These are phyloP conservation scores for Chlorops oryzae DNA, from an alignment of 1,140 invertebrate genomes.

Conservation along the genomic window DNA sequence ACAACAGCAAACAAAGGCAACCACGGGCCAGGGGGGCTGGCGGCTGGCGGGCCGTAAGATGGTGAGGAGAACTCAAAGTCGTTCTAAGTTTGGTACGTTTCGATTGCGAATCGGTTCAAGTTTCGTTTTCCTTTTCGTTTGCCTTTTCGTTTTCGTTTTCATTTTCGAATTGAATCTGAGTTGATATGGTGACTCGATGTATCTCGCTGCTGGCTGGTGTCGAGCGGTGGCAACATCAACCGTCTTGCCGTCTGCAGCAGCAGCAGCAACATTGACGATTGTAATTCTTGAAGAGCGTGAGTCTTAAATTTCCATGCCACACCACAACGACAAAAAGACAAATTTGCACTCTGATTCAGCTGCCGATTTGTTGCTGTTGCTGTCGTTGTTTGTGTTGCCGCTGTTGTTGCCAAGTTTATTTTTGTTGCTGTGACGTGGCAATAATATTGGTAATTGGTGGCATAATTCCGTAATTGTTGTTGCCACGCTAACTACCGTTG, in stretches of 20 bases:
- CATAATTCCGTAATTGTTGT: slow-evolving; percentile 16
- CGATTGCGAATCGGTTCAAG: too few species aligned
- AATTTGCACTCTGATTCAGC: slow-evolving; percentile 45
- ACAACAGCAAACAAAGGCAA: slow-evolving; percentile 9
- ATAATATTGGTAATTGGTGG: slow-evolving; percentile 16
- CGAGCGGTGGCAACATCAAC: too few species aligned
- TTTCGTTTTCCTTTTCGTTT: too few species aligned
- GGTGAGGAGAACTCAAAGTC: too few species aligned
- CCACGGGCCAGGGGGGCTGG: not conserved
- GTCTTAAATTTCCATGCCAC: slow-evolving; percentile 46
- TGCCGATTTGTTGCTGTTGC: not conserved
- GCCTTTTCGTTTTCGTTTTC: too few species aligned
- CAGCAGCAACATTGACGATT: slow-evolving; percentile 12
- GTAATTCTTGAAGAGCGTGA: slow-evolving; percentile 26
- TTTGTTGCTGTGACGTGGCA: not conserved
- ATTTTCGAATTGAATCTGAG: too few species aligned
- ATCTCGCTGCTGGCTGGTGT: too few species aligned
- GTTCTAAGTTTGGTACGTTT: too few species aligned
- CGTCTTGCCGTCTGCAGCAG: too few species aligned
- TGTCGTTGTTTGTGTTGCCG: not conserved
- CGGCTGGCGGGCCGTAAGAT: too few species aligned
- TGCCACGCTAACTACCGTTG: slow-evolving; percentile 11
- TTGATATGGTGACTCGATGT: too few species aligned
- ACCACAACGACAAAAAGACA: slow-evolving; percentile 43
- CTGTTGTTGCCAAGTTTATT: not conserved